Evolutionary conservation across 2,888 invertebrate species (phyloP), one percentile per base, ranked within the genome.

Genomic region (Falcaria lacertinaria): DNA sequence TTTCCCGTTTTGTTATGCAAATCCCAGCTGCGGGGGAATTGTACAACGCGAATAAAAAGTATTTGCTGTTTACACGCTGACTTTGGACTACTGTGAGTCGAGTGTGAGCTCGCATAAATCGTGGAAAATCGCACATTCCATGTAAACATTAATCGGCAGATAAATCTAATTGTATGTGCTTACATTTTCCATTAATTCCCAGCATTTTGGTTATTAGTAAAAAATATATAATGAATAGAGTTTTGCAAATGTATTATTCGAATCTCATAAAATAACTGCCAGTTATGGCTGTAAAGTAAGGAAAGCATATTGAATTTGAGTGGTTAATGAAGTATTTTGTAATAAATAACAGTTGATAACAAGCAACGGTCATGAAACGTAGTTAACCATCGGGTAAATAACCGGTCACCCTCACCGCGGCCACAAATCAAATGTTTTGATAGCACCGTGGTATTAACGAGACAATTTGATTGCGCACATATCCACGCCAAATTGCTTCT

Each of bases 381-480:
- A 74, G 75, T 72, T 73, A 77, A 75, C 77, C 76, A 76, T 74
- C 71, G 76, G 80, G 79, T 80, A 81, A 82, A 84, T 84, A 84
- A 83, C 83, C 71, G 64, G 68, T 66, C 55, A 72, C 80, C 78
- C 78, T 74, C 69, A 44, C 47, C 37, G 67, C 64, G 69, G 72
- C 87, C 86, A 89, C 89, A 89, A 89, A 89, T 89, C 89, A 89
- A 89, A 89, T 89, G 89, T 89, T 89, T 86, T 89, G 86, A 89
- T 89, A 89, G 86, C 86, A 77, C 82, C 82, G 69, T 71, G 80
- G 84, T 81, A 87, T 87, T 88, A 89, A 89, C 89, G 88, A 89
- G 89, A 89, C 89, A 89, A 89, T 89, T 89, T 89, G 89, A 89
- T 89, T 89, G 87, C 89, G 86, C 86, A 87, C 88, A 86, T 87